Conservation (phyloP, 2,797 vertebrate genomes). For the Pelobates cultripes region DNA sequence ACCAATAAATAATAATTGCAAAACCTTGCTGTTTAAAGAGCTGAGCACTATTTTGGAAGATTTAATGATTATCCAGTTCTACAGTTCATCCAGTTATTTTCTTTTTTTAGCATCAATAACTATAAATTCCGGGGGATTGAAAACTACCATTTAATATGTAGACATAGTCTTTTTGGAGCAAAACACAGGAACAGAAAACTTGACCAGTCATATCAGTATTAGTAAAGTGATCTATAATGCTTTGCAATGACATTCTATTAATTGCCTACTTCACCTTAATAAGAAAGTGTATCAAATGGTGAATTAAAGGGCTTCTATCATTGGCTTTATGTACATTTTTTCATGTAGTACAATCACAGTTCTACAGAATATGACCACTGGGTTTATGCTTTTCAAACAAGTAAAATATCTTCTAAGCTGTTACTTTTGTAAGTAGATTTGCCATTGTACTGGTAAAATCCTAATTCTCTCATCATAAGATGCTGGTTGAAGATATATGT, state of each 20-base stretch:
- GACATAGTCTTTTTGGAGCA: too few relatives aligned
- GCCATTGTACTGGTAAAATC: too few relatives aligned
- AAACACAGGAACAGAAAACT: too few relatives aligned
- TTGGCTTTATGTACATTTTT: neutral
- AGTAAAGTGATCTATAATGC: too few relatives aligned
- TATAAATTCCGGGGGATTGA: neutral
- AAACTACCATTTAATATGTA: too few relatives aligned
- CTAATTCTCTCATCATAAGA: too few relatives aligned
- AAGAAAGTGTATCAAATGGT: neutral
- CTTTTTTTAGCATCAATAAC: too few relatives aligned
- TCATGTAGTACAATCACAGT: neutral
- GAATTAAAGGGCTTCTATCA: neutral
- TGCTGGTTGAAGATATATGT: too few relatives aligned
- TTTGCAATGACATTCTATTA: too few relatives aligned
- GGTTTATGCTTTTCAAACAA: neutral
- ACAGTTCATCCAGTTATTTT: neutral
- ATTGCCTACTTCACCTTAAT: neutral
- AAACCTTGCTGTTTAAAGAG: neutral
- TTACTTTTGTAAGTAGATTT: too few relatives aligned
- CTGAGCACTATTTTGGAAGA: neutral
- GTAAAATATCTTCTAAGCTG: too few relatives aligned
- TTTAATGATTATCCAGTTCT: neutral
- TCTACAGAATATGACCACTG: neutral
- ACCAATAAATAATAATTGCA: neutral
- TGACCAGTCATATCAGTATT: too few relatives aligned